Evolutionary conservation across 1,140 invertebrate species (phyloP).

Genomic region (Zaprionus nigranus): DNA sequence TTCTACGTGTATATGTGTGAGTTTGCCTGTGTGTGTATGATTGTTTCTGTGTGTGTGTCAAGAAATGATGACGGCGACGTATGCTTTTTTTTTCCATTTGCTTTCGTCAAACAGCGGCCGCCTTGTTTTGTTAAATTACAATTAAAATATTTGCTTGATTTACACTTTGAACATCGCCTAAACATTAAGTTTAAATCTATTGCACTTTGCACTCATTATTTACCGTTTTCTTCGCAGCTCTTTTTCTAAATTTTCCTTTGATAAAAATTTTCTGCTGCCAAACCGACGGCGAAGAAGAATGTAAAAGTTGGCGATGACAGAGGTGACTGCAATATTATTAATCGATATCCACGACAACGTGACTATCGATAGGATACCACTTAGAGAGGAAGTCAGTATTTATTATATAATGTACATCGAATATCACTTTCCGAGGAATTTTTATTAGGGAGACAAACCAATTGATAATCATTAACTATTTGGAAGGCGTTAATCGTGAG

Average conservation of each 20-base stretch:
- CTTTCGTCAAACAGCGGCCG: constrained; percentile 51
- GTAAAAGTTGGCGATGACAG: constrained; percentile 52
- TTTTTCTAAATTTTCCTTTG: constrained; percentile 56
- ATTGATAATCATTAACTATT: neutral
- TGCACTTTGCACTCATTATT: constrained; percentile 63
- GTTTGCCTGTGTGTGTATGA: constrained; percentile 27
- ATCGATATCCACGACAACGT: constrained; percentile 29
- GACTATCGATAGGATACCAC: constrained; percentile 25
- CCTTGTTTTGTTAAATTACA: constrained; percentile 48
- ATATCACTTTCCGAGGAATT: neutral
- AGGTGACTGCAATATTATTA: constrained; percentile 24
- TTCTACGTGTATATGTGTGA: constrained; percentile 45
- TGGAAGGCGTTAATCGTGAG: neutral
- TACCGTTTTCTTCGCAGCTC: constrained; percentile 51
- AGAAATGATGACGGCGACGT: constrained; percentile 72
- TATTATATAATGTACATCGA: constrained; percentile 30
- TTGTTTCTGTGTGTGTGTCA: constrained; percentile 63
- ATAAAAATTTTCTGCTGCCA: constrained; percentile 68
- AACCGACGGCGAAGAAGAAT: constrained; percentile 73
- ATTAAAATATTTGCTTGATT: neutral
- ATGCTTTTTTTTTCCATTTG: constrained; percentile 70
- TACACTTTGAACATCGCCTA: constrained; percentile 20
- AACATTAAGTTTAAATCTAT: constrained; percentile 15
- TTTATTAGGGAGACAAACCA: neutral
- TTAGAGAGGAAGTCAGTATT: neutral